Evolutionary conservation across 1,140 invertebrate species (phyloP).

Genomic region (Caenorhabditis elegans): DNA sequence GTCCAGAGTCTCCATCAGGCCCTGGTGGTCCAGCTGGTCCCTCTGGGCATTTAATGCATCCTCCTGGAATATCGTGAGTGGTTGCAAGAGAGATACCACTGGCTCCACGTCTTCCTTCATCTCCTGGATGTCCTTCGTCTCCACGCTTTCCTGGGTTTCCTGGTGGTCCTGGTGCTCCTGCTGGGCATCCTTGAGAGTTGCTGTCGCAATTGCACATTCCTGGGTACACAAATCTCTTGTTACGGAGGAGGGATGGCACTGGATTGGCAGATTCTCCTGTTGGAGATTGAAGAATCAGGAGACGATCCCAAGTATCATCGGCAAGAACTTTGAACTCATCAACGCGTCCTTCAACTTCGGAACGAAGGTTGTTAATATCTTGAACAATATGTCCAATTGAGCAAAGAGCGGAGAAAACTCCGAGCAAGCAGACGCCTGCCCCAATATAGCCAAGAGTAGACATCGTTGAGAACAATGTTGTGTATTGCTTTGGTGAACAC

Average conservation of each 20-base stretch:
- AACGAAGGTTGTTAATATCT: slow-evolving; percentile 37
- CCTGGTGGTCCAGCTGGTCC: slow-evolving; percentile 6
- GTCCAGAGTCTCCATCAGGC: background rate
- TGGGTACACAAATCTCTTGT: slow-evolving; percentile 44
- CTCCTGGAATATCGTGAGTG: slow-evolving; percentile 30
- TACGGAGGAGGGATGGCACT: slow-evolving; percentile 24
- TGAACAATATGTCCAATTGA: slow-evolving; percentile 35
- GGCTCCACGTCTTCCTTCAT: slow-evolving; percentile 33
- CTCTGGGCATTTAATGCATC: slow-evolving; percentile 39
- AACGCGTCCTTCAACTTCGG: slow-evolving; percentile 29
- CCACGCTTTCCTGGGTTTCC: slow-evolving; percentile 37
- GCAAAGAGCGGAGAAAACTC: slow-evolving; percentile 30
- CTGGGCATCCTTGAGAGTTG: slow-evolving; percentile 37
- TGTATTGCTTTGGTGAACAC: background rate
- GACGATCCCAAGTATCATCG: slow-evolving; percentile 43
- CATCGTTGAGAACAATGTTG: slow-evolving; percentile 22
- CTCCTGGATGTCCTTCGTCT: slow-evolving; percentile 39
- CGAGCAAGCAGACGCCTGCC: slow-evolving; percentile 27
- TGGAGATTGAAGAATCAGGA: slow-evolving; percentile 28
- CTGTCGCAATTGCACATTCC: slow-evolving; percentile 42
- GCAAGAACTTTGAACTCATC: slow-evolving; percentile 43
- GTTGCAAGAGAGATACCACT: slow-evolving; percentile 21
- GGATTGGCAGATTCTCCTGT: slow-evolving; percentile 27
- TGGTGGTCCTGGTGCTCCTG: slow-evolving; percentile 39
- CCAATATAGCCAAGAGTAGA: slow-evolving; percentile 30